Base-by-base conservation (phyloP, 2,113 vertebrate genomes). In the Cyanocitta stelleri region DNA sequence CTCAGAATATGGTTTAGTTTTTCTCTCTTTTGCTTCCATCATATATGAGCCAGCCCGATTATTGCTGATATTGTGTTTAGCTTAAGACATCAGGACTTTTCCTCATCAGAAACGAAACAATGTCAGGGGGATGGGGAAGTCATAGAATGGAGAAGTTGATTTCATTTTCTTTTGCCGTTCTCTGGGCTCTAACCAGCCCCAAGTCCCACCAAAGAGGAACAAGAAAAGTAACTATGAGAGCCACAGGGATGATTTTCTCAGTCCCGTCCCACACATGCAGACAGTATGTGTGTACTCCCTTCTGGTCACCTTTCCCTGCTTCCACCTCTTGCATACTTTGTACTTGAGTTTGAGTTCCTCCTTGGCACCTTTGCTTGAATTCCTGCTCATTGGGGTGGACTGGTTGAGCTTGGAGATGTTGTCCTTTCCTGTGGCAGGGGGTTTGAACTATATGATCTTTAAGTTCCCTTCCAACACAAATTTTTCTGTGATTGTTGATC, bases 111-210 rank as follows among this genome's bases (percentile, higher is more conserved):
- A 84, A 51, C 37, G 32, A 61, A 71, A 80, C 9, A 87, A 22
- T 0, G 0, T 26, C 68, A 73, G 0, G 1, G 7, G 11, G 10
- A 14, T 63, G 32, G 76, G 27, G 52, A 67, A 58, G 26, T 15
- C 43, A 64, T 0, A 30, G 17, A 81, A 84, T 7, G 17, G 87
- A 67, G 22, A 13, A 58, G 9, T 0, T 43, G 22, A 78, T 63
- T 85, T 67, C 7, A 41, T 19, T 61, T 74, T 6, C 27, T 58
- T 52, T n/a, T 44, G 1, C 41, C 37, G 19, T 46, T 74, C 51
- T 77, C 37, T 58, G 55, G 43, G 23, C 30, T 67, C 10, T 72
- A 46, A 75, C 11, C 21, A 71, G n/a, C 16, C 43, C 46, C 3
- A 1, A 11, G 64, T 32, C 30, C 29, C 19, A 67, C 37, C 52